Evolutionary conservation across 2,113 vertebrate genomes (phyloP), one percentile per base, ranked within the genome.

Genomic region (Tetrax tetrax): DNA sequence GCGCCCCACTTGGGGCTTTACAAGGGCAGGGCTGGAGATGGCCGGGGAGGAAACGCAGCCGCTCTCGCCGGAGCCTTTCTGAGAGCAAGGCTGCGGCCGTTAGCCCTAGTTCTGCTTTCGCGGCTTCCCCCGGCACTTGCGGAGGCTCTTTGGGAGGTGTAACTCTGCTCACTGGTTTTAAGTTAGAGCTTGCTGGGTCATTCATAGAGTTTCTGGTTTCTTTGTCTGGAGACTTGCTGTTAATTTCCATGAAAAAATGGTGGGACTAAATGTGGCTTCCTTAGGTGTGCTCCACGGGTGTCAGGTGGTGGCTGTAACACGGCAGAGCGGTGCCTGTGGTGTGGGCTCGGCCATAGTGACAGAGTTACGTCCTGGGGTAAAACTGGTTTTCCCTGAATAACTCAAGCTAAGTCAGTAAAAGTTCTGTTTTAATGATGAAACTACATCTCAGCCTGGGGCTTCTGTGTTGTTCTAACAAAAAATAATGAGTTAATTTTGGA

Each of bases 1-100:
- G 2, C 54, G 29, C 11, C 19, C 13, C n/a, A 0, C 64, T 1
- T 1, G 1, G 24, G 69, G 41, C 4, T 25, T 43, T 33, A 1
- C 1, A 0, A 7, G 68, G 53, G 53, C 89, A 66, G 48, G 57
- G 48, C 85, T 71, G 37, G 2, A 6, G 43, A 4, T 4, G 1
- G 3, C 16, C 1, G 25, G 68, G 48, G 8, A 10, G 8, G 47
- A 35, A 38, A 12, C 0, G 8, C 35, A 7, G 38, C 69, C 2
- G 9, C 60, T 31, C 38, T 47, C 1, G 3, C 43, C 3, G 6
- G n/a, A 17, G 57, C 2, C 7, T 4, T 37, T 25, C 12, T 6
- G 10, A 21, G 33, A 43, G 47, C 57, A 33, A 2, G 6, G 3
- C 50, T 7, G 47, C 8, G 66, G 20, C 78, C 31, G 4, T 57